Conservation (phyloP, 2,797 vertebrate genomes). For the Zenarchopterus dispar region DNA sequence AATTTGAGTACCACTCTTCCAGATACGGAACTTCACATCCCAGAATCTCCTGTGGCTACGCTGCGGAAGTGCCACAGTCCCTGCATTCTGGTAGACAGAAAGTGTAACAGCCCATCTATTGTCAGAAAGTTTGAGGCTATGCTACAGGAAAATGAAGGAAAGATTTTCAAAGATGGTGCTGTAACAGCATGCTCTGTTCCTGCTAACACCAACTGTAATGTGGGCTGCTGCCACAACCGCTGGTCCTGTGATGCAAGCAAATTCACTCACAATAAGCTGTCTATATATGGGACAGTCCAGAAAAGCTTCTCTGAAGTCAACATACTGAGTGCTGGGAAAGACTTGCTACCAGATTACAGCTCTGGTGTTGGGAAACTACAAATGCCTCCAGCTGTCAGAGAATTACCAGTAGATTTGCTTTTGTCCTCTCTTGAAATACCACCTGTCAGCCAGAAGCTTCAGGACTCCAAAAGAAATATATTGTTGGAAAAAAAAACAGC, state of each 20-base stretch:
- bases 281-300: conserved; percentile 78
- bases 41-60: conserved; percentile 70
- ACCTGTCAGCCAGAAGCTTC: conserved; percentile 55
- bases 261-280: conserved; percentile 74
- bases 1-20: conserved; percentile 79
- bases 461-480: conserved; percentile 83
- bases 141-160: conserved; percentile 83
- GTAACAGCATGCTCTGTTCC: conserved; percentile 66
- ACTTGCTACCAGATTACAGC: conserved; percentile 47
- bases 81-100: conserved; percentile 69
- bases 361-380: conserved; percentile 42
- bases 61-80: conserved; percentile 75
- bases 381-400: conserved; percentile 48
- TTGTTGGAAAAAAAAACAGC: conserved; percentile 92
- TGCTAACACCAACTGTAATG: conserved; percentile 74
- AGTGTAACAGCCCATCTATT: conserved; percentile 78
- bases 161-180: conserved; percentile 73
- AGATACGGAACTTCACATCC: conserved; percentile 77
- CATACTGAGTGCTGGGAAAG: conserved; percentile 75
- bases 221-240: conserved; percentile 83
- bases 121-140: conserved; percentile 79
- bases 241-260: conserved; percentile 85
- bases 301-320: conserved; percentile 87
- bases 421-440: conserved; percentile 61
- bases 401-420: conserved; percentile 65